Evolutionary conservation across 2,113 vertebrate species (phyloP), one percentile per base, ranked within the genome.

Genomic region (Trogon melanurus): DNA sequence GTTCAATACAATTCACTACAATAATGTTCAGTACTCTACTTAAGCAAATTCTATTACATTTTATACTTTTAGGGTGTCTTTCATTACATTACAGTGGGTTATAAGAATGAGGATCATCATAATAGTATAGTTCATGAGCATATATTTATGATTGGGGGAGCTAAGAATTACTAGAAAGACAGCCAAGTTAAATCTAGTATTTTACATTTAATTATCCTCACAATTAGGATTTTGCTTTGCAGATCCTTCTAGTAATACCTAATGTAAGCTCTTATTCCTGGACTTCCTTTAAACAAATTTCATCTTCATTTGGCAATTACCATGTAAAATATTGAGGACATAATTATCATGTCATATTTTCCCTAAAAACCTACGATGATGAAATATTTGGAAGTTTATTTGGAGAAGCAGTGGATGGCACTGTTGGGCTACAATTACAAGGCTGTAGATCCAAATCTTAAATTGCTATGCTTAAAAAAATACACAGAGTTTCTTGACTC

Each of bases 331-430:
- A 80, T 26, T 53, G 85, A 70, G 5, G 29, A 48, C 5, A 64
- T 2, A 53, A 74, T 26, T 70, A 47, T 18, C 7, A 25, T 13
- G 5, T 38, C 34, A 50, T 84, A 50, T 66, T 88, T 81, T 81
- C 50, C 25, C 41, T 95, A 65, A 69, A 91, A 57, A 13, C 21
- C 41, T 79, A 30, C 38, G 10, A 74, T 56, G 13, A 75, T 75
- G 5, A 79, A 89, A 81, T 81, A 86, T 85, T 96, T 89, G 19
- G 61, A 92, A 87, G 57, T 91, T 94, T 95, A 87, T 94, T 96
- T 96, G 76, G 25, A 91, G 83, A 84, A 93, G 93, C 96, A 96
- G 96, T 87, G 96, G 96, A 97, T 97, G 96, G 96, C 96, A 97
- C 93, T 97, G 96, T 96, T 96, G 96, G 96, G 58, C 93, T 94